Evolutionary conservation across 1,140 invertebrate genomes (phyloP).

Genomic region (Varroa destructor): DNA sequence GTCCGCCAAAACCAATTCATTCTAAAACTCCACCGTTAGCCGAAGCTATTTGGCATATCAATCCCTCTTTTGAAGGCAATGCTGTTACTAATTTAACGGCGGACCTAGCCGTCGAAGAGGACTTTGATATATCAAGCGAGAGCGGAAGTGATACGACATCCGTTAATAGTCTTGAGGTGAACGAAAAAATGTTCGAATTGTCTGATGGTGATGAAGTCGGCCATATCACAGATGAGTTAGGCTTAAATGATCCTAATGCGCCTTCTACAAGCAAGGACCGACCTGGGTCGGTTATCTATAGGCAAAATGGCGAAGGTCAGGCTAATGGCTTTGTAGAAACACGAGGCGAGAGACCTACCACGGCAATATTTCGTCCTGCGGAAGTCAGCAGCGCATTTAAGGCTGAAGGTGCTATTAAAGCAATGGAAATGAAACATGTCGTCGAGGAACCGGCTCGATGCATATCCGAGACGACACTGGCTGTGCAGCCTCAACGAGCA

Average conservation of each 20-base stretch:
- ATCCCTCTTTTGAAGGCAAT: slow-evolving; percentile 12
- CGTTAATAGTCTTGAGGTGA: slow-evolving; percentile 1
- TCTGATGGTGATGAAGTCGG: slow-evolving; percentile 16
- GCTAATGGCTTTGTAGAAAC: not conserved
- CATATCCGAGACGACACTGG: slow-evolving; percentile 10
- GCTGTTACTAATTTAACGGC: not conserved
- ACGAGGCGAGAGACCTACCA: slow-evolving; percentile 8
- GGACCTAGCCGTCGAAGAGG: slow-evolving; percentile 12
- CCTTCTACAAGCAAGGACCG: not conserved
- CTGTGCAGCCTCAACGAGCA: slow-evolving; percentile 14
- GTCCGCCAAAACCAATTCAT: slow-evolving; percentile 1
- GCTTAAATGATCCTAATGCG: not conserved
- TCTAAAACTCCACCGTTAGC: slow-evolving; percentile 3
- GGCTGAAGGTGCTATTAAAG: not conserved
- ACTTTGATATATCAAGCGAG: slow-evolving; percentile 15
- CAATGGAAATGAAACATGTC: slow-evolving; percentile 11
- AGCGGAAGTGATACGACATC: not conserved
- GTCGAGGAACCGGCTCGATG: not conserved
- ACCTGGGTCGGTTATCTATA: not conserved
- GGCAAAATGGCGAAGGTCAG: not conserved
- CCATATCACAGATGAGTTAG: slow-evolving; percentile 6
- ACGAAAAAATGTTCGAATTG: not conserved
- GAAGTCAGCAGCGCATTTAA: slow-evolving; percentile 1
- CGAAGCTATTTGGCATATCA: slow-evolving; percentile 6
- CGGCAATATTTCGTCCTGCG: slow-evolving; percentile 17